Conservation (phyloP, 2,797 vertebrate genomes). For the Phoeniculus purpureus region DNA sequence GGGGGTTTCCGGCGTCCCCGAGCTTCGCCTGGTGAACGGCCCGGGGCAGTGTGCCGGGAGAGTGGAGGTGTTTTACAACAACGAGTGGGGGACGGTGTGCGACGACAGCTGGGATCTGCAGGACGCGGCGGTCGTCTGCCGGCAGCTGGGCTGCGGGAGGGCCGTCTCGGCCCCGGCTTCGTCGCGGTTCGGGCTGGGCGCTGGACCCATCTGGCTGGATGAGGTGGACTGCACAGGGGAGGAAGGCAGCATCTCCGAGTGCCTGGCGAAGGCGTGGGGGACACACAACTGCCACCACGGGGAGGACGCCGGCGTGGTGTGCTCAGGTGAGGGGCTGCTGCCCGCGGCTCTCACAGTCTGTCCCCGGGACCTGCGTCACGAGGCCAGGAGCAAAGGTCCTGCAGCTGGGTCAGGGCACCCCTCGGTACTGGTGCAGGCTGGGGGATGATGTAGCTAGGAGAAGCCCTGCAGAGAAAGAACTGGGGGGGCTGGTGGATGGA, state of each 20-base stretch:
- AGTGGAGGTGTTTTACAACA: constrained; percentile 31
- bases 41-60: background rate
- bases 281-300: constrained; percentile 46
- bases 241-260: background rate
- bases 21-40: constrained; percentile 12
- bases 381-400: background rate
- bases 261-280: background rate
- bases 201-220: constrained; percentile 38
- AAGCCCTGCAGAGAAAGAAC: background rate
- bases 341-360: too few relatives aligned
- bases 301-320: constrained; percentile 41
- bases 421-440: too few relatives aligned
- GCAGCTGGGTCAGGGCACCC: too few relatives aligned
- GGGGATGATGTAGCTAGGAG: background rate
- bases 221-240: background rate
- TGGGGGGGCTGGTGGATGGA: background rate
- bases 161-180: background rate
- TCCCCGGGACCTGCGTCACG: background rate
- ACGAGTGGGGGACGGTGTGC: constrained; percentile 44
- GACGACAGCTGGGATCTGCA: constrained; percentile 6
- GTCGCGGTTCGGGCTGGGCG: background rate
- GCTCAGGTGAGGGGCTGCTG: constrained; percentile 38
- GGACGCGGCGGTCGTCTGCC: background rate
- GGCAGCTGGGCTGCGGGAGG: constrained; percentile 8
- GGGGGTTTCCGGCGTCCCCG: background rate